phyloP scores from a whole-genome alignment of 2,797 vertebrate species.

The Calcarius lapponicus region DNA sequence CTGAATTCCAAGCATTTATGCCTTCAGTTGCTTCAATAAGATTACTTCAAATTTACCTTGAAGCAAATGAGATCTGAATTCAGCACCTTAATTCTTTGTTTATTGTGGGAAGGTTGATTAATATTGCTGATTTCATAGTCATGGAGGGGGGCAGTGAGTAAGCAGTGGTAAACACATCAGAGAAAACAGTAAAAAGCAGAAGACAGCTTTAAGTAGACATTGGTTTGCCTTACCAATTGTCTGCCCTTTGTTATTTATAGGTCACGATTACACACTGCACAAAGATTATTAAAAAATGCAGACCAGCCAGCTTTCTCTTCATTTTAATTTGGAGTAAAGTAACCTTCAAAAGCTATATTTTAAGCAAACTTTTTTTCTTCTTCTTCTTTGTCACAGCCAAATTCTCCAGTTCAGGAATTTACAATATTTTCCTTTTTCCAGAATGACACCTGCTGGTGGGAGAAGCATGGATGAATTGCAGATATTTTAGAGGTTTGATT shows the following conservation, averaged over 20 bases:
- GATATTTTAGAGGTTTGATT: conserved; percentile 37
- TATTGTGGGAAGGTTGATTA: neutral
- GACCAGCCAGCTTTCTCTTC: neutral
- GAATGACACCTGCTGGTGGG: conserved; percentile 81
- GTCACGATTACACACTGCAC: neutral
- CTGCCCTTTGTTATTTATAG: neutral
- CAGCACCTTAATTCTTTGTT: neutral
- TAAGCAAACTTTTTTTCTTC: conserved; percentile 6
- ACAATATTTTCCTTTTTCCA: conserved; percentile 79
- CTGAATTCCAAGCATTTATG: neutral
- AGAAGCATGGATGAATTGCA: conserved; percentile 71
- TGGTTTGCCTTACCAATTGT: neutral
- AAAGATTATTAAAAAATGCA: neutral
- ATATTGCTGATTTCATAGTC: neutral
- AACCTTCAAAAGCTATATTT: conserved; percentile 2
- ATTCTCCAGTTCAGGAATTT: conserved; percentile 63
- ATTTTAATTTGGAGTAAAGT: neutral
- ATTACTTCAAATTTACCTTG: neutral
- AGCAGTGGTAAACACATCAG: neutral
- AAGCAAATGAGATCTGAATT: neutral
- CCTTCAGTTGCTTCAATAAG: neutral
- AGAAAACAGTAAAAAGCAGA: neutral
- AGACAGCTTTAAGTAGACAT: neutral
- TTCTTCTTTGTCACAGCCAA: conserved; percentile 52
- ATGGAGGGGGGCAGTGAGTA: neutral